Conservation (phyloP, 2,888 invertebrate genomes). For the Nysson spinosus region DNA sequence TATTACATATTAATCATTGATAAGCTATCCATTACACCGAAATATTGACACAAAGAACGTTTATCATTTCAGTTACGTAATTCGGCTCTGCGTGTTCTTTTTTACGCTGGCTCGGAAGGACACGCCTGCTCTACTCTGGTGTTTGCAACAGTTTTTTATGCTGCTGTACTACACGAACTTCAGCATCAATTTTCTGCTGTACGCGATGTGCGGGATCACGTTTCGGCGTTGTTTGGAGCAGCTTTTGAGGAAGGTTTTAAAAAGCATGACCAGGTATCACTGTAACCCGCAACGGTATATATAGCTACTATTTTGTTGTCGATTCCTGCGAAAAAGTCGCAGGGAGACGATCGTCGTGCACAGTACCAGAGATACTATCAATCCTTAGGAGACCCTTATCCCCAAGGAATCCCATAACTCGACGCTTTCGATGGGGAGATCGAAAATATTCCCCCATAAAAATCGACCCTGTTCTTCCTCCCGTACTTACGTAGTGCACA, state of each 20-base stretch:
- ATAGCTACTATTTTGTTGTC: slow-evolving; percentile 51
- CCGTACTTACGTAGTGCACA: no score
- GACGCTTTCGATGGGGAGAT: no score
- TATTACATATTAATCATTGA: no score
- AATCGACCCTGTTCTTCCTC: no score
- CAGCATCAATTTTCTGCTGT: slow-evolving; percentile 82
- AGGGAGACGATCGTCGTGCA: slow-evolving; percentile 32
- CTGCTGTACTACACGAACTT: slow-evolving; percentile 83
- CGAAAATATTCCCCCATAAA: no score
- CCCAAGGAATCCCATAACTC: not conserved
- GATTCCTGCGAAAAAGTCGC: slow-evolving; percentile 15
- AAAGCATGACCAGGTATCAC: slow-evolving; percentile 74
- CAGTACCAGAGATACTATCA: slow-evolving; percentile 22
- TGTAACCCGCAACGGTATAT: slow-evolving; percentile 71
- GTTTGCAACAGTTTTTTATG: slow-evolving; percentile 81
- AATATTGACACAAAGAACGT: no score
- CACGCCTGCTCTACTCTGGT: slow-evolving; percentile 78
- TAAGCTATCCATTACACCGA: not conserved
- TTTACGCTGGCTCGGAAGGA: slow-evolving; percentile 77
- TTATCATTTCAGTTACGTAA: slow-evolving; percentile 77
- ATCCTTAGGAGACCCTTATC: slow-evolving; percentile 17
- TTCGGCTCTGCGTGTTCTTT: slow-evolving; percentile 79
- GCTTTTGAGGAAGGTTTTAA: slow-evolving; percentile 77
- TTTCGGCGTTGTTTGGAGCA: slow-evolving; percentile 80
- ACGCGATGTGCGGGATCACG: slow-evolving; percentile 82